phyloP scores from a whole-genome alignment of 2,888 invertebrate species.

The Agriopis aurantiaria region DNA sequence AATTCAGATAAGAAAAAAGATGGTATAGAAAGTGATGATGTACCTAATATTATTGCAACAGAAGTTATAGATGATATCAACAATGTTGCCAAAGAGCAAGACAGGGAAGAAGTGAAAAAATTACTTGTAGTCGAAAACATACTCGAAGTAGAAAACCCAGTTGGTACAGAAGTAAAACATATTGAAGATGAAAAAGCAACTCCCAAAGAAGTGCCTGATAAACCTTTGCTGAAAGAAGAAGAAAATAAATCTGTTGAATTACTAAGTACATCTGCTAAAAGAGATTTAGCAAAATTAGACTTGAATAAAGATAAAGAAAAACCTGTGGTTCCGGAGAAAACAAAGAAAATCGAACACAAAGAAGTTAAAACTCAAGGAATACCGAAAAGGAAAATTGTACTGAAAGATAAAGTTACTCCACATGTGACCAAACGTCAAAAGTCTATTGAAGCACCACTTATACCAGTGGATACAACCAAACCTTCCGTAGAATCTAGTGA shows the following conservation, averaged over 20 bases:
- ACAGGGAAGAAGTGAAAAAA: conserved; percentile 13
- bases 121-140: conserved; percentile 37
- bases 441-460: conserved; percentile 45
- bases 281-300: conserved; percentile 42
- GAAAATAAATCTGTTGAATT: conserved; percentile 31
- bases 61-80: conserved; percentile 35
- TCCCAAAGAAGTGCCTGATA: conserved; percentile 41
- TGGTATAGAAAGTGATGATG: conserved; percentile 36
- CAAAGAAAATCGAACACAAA: conserved; percentile 53
- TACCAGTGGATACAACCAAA: conserved; percentile 49
- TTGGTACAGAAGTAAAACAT: conserved; percentile 17
- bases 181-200: conserved; percentile 14
- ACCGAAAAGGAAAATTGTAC: conserved; percentile 64
- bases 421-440: conserved; percentile 66
- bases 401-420: conserved; percentile 57
- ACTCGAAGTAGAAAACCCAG: conserved; percentile 33
- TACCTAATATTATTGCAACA: conserved; percentile 42
- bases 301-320: conserved; percentile 36
- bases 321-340: conserved; percentile 47
- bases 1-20: conserved; percentile 42
- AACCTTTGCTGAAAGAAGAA: conserved; percentile 37
- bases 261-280: conserved; percentile 43
- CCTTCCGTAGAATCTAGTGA: conserved; percentile 65
- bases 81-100: conserved; percentile 14
- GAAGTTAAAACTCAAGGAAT: conserved; percentile 51